Conservation (phyloP, 2,888 invertebrate genomes). For the Acleris holmiana region DNA sequence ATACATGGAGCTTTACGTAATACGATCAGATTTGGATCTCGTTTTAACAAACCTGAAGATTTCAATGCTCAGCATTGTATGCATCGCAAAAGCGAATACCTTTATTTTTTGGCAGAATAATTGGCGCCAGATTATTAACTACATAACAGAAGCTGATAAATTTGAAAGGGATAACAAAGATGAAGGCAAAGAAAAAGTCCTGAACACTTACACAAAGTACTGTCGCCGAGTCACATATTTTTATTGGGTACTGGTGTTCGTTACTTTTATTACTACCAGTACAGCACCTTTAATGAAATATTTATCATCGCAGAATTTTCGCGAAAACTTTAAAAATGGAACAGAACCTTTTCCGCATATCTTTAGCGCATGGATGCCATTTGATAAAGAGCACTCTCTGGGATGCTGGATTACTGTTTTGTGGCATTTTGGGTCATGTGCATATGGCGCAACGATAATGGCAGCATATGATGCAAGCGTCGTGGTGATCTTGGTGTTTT, state of each 20-base stretch:
- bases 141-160: conserved; percentile 64
- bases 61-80: conserved; percentile 71
- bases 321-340: conserved; percentile 60
- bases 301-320: conserved; percentile 55
- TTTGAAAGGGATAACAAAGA: conserved; percentile 61
- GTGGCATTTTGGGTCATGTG: conserved; percentile 59
- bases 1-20: conserved; percentile 65
- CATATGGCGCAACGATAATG: conserved; percentile 62
- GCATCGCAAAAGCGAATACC: conserved; percentile 62
- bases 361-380: conserved; percentile 73
- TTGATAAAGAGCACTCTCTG: conserved; percentile 65
- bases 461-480: conserved; percentile 63
- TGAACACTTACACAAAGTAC: conserved; percentile 65
- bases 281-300: conserved; percentile 59
- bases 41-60: conserved; percentile 70
- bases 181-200: conserved; percentile 48
- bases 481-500: conserved; percentile 67
- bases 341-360: conserved; percentile 69
- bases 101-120: conserved; percentile 63
- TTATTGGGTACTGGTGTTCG: conserved; percentile 69
- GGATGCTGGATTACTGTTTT: conserved; percentile 66
- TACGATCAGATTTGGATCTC: conserved; percentile 62
- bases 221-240: conserved; percentile 62
- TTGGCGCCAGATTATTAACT: conserved; percentile 64
- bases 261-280: conserved; percentile 58